Conservation (phyloP, 2,113 vertebrate genomes). For the Catharus minimus region DNA sequence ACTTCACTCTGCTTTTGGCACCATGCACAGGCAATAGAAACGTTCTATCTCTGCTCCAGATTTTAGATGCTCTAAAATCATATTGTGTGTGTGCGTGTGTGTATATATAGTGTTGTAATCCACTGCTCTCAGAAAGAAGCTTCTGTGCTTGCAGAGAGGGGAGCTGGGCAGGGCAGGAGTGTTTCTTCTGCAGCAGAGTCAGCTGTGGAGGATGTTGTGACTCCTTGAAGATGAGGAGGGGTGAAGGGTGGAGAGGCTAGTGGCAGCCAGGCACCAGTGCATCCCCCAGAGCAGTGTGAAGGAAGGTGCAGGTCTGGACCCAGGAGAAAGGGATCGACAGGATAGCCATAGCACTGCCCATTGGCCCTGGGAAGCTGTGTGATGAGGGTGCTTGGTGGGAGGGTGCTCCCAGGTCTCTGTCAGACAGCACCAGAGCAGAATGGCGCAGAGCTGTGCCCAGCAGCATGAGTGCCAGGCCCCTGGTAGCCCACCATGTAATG, state of each 20-base stretch:
- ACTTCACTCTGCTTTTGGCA: not conserved
- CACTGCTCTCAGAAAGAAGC: not conserved
- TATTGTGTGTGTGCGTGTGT: not conserved
- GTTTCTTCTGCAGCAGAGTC: not conserved
- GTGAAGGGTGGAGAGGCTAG: fast-evolving
- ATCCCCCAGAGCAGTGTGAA: not conserved
- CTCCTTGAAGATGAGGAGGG: not conserved
- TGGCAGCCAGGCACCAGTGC: not conserved
- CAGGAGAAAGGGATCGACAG: not conserved
- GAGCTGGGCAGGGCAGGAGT: not conserved
- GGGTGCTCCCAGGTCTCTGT: not conserved
- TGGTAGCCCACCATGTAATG: not conserved
- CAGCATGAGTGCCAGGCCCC: not conserved
- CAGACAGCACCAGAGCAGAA: not conserved
- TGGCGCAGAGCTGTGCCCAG: not conserved
- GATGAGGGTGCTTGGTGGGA: not conserved
- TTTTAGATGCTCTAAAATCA: not conserved
- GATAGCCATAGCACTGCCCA: not conserved
- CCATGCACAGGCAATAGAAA: not conserved
- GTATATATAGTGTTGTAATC: not conserved
- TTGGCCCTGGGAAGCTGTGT: not conserved
- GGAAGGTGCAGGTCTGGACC: fast-evolving
- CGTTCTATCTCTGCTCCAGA: not conserved
- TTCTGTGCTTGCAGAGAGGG: not conserved
- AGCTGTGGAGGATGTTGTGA: not conserved